phyloP scores from a whole-genome alignment of 2,888 invertebrate species.

The Pandemis cinnamomeana region DNA sequence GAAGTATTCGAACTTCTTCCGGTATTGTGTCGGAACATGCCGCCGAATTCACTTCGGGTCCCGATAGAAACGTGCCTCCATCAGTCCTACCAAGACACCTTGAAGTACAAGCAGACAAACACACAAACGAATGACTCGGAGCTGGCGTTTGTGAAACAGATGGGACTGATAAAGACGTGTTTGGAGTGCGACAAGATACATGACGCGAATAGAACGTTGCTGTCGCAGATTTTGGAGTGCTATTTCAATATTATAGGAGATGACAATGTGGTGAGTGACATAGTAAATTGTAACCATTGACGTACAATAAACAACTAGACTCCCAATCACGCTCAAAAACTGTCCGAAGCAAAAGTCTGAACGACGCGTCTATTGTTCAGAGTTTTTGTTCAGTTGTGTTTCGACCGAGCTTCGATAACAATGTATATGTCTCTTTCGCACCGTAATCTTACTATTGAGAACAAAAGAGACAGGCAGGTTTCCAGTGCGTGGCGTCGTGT shows the following conservation, averaged over 20 bases:
- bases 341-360: too few relatives aligned
- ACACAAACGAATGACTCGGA: slow-evolving; percentile 46
- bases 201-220: slow-evolving; percentile 84
- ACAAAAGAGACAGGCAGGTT: too few relatives aligned
- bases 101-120: slow-evolving; percentile 52
- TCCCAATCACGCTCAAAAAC: too few relatives aligned
- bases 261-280: slow-evolving; percentile 71
- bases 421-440: too few relatives aligned
- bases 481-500: too few relatives aligned
- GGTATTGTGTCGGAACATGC: slow-evolving; percentile 82
- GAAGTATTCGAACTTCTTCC: slow-evolving; percentile 80
- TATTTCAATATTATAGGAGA: slow-evolving; percentile 73
- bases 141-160: slow-evolving; percentile 58
- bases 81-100: slow-evolving; percentile 58
- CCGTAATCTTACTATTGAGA: too few relatives aligned
- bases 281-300: too few relatives aligned
- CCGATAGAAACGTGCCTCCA: slow-evolving; percentile 81
- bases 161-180: slow-evolving; percentile 67
- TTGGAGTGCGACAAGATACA: slow-evolving; percentile 82
- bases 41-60: slow-evolving; percentile 82
- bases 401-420: too few relatives aligned
- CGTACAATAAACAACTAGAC: too few relatives aligned
- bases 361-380: too few relatives aligned
- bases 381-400: too few relatives aligned
- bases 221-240: slow-evolving; percentile 78